Evolutionary conservation across 1,140 invertebrate species (phyloP), one percentile per base, ranked within the genome.

Genomic region (Pemphigus obesinymphae): DNA sequence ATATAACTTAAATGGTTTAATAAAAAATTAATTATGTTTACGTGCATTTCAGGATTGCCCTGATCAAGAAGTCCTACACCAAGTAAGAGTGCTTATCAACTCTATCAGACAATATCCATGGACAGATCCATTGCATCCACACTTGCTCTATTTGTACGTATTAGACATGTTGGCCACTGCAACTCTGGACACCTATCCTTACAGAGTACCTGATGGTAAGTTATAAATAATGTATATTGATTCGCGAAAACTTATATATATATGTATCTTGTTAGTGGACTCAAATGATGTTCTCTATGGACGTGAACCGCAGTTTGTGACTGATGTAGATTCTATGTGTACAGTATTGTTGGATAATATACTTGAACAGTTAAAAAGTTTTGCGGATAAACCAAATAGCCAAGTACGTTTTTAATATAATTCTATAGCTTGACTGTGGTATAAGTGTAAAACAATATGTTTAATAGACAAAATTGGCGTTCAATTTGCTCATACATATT

Each of bases 231-330:
- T 83, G 68, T 80, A 80, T n/a, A n/a, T n/a, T n/a, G n/a, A n/a
- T 45, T 45, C 13, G 3, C 43, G 8, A 11, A 11, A 1, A 11
- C 10, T 45, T 45, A 11, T 45, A 11, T 7, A 11, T 6, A 45
- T 45, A 11, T 4, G 13, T 11, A 45, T 45, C 13, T 45, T 45
- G 43, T 45, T 88, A 95, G 95, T 98, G 75, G 93, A 97, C 86
- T 96, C 96, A 2, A 98, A 98, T 87, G 96, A 98, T 87, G 90
- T 91, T 70, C 87, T 98, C n/a, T 98, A 98, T 87, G 96, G 96
- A 2, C 91, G 91, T 55, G 95, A 97, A 88, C 89, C 91, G 37
- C 94, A 96, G 87, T 98, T 96, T 87, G 88, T 97, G 15, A 87
- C 86, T 5, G 94, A 96, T 88, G 89, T 97, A 0, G 92, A 96